Percentiles rank a stretch among this genome's conserved stretches.
Conservation (phyloP, 2,888 invertebrate species). For the Drosophila mimetica region DNA sequence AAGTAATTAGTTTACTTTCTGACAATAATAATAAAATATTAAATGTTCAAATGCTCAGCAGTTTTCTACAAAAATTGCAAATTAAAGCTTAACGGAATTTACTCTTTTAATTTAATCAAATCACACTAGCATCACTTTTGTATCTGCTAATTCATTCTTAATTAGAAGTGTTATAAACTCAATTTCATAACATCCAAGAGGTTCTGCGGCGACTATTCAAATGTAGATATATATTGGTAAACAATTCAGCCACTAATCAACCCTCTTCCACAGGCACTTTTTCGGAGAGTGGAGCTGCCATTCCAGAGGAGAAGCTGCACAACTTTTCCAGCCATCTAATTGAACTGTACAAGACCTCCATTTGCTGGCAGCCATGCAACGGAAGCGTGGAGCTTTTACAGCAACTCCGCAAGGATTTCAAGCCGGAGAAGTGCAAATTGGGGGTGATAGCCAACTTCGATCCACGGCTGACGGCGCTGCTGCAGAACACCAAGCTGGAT, state of each 20-base stretch:
- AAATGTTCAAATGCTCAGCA: too few relatives aligned
- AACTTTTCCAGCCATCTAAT: constrained; percentile 87
- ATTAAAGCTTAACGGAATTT: constrained; percentile 1
- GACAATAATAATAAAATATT: too few relatives aligned
- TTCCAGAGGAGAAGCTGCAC: constrained; percentile 84
- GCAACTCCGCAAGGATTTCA: constrained; percentile 83
- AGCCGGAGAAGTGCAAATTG: constrained; percentile 82
- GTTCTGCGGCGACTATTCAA: not conserved
- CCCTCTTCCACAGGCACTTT: constrained; percentile 75
- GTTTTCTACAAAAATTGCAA: not conserved
- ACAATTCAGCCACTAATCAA: not conserved
- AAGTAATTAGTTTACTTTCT: too few relatives aligned
- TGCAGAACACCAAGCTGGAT: constrained; percentile 88
- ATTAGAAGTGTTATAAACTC: not conserved
- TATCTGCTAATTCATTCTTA: not conserved
- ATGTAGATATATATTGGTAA: not conserved
- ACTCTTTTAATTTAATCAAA: not conserved
- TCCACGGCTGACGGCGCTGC: constrained; percentile 89
- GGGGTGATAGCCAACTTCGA: constrained; percentile 96
- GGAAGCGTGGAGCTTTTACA: constrained; percentile 88
- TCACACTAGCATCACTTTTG: not conserved
- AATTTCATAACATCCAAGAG: not conserved
- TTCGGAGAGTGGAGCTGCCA: constrained; percentile 79
- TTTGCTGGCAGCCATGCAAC: constrained; percentile 90
- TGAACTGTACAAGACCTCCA: constrained; percentile 88